Percentiles rank a stretch among this genome's conserved stretches.
These are phyloP conservation scores for Notolabrus celidotus DNA, from an alignment of 2,797 vertebrate species.

Conservation along the genomic window DNA sequence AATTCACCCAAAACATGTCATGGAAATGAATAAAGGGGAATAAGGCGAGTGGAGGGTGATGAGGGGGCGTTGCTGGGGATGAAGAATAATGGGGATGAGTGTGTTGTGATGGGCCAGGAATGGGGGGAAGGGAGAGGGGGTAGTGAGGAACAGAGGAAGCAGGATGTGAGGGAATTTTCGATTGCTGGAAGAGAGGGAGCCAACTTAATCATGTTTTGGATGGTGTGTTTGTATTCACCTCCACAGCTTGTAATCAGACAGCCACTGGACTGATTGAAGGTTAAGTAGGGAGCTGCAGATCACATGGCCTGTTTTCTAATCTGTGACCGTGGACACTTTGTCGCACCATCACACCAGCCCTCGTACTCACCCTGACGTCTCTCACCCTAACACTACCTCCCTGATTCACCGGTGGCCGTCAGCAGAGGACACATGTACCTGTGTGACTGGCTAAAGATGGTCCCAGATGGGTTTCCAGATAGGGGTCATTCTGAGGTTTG, in stretches of 20 bases:
- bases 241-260: slow-evolving; percentile 62
- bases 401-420: slow-evolving; percentile 17
- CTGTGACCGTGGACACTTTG: slow-evolving; percentile 37
- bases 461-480: slow-evolving; percentile 65
- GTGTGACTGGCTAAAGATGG: slow-evolving; percentile 53
- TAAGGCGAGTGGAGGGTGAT: slow-evolving; percentile 43
- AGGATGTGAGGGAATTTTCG: slow-evolving; percentile 38
- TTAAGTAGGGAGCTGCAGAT: slow-evolving; percentile 60
- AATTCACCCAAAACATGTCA: slow-evolving; percentile 59
- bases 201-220: slow-evolving; percentile 48
- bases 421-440: slow-evolving; percentile 47
- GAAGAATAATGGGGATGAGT: slow-evolving; percentile 56
- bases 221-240: slow-evolving; percentile 59
- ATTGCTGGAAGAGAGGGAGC: slow-evolving; percentile 39
- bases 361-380: slow-evolving; percentile 23
- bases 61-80: slow-evolving; percentile 44
- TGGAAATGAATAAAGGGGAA: slow-evolving; percentile 59
- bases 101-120: slow-evolving; percentile 50
- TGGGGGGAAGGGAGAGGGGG: slow-evolving; percentile 19
- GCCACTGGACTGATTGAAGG: slow-evolving; percentile 67
- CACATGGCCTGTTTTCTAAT: slow-evolving; percentile 55
- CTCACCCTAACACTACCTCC: slow-evolving; percentile 18
- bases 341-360: slow-evolving; percentile 20
- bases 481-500: slow-evolving; percentile 65
- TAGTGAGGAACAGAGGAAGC: slow-evolving; percentile 4